A percentile compares a stretch with the other conserved stretches of the same genome.
Evolutionary conservation across 2,113 vertebrate genomes (phyloP).

Genomic region (Mixornis gularis): DNA sequence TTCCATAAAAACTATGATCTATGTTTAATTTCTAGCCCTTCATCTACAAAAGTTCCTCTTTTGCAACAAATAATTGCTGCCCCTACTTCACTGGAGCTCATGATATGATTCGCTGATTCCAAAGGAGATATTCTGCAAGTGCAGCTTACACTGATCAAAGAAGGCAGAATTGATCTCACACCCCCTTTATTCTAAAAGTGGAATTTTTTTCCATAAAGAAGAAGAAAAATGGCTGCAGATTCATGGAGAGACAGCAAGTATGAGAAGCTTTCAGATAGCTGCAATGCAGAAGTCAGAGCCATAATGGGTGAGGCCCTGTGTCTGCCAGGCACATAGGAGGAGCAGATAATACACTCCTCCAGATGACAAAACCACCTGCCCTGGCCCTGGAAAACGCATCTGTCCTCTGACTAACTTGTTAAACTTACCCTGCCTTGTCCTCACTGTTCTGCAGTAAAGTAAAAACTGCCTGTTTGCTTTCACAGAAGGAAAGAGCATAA

Average conservation of each 20-base stretch:
- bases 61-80: neutral
- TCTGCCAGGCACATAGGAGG: neutral
- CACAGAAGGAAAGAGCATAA: neutral
- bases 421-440: neutral
- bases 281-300: neutral
- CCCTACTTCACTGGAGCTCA: neutral
- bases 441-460: neutral
- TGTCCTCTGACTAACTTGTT: neutral
- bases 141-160: neutral
- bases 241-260: neutral
- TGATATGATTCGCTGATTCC: fast-evolving
- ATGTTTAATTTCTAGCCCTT: neutral
- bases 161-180: neutral
- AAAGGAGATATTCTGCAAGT: neutral
- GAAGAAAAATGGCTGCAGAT: neutral
- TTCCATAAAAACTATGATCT: neutral
- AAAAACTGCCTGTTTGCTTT: neutral
- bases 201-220: neutral
- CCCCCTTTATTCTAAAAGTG: neutral
- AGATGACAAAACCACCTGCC: conserved; percentile 27
- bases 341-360: neutral
- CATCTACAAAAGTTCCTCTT: neutral
- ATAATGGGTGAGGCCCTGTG: neutral
- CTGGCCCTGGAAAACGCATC: neutral
- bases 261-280: neutral